A percentile compares a stretch with the other conserved stretches of the same genome.
Evolutionary conservation across 2,113 vertebrate genomes (phyloP).

Genomic region (Fulica atra): DNA sequence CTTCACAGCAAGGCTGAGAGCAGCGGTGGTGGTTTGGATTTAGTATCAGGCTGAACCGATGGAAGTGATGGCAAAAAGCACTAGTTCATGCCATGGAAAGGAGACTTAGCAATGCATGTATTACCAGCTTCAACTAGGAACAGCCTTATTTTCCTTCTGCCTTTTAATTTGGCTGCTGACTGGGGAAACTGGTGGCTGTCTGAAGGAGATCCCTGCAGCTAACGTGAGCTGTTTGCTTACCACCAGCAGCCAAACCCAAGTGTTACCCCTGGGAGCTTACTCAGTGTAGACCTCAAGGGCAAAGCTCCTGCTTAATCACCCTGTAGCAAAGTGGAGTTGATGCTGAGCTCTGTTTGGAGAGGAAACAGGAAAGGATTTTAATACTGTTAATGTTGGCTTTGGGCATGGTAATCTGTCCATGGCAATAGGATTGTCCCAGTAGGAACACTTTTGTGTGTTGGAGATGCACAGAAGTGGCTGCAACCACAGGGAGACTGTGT

Average conservation of each 20-base stretch:
- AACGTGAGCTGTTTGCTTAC: neutral
- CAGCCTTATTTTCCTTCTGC: neutral
- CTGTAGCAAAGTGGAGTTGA: neutral
- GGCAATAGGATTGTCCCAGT: neutral
- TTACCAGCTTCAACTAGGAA: neutral
- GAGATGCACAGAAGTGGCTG: neutral
- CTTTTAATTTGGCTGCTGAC: neutral
- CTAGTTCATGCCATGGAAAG: neutral
- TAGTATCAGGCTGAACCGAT: neutral
- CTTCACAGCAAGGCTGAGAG: neutral
- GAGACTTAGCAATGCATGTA: neutral
- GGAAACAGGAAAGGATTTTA: neutral
- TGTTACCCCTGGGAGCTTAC: rapidly evolving
- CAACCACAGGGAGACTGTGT: neutral
- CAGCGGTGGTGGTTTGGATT: rapidly evolving
- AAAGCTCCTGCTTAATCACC: neutral
- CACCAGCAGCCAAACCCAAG: neutral
- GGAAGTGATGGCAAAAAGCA: neutral
- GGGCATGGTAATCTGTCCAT: neutral
- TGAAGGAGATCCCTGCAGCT: neutral
- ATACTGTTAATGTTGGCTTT: neutral
- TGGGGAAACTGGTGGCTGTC: neutral
- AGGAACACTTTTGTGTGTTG: neutral
- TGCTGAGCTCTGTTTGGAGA: neutral
- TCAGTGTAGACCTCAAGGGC: too few species aligned